phyloP scores from a whole-genome alignment of 2,113 vertebrate species.

The Corvus moneduloides region DNA sequence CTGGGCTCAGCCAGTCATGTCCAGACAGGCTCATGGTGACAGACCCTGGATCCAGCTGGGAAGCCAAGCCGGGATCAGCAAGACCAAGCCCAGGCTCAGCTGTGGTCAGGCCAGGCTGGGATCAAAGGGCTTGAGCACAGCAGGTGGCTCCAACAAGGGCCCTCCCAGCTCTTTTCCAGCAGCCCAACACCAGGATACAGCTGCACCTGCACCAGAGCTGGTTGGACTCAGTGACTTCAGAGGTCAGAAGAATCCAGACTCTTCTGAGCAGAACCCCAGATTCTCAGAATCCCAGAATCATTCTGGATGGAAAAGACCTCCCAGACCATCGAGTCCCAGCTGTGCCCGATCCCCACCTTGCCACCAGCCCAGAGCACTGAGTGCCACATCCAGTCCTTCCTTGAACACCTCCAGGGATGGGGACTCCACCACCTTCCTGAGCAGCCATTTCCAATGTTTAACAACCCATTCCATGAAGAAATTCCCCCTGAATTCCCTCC shows the following conservation, averaged over 20 bases:
- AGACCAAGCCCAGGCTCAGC: background rate
- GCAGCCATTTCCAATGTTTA: background rate
- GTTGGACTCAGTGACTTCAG: too few species aligned
- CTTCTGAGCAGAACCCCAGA: background rate
- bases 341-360: background rate
- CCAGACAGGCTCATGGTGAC: background rate
- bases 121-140: background rate
- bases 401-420: background rate
- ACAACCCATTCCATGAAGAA: background rate
- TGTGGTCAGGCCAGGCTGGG: background rate
- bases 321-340: rapidly evolving
- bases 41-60: too few species aligned
- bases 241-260: too few species aligned
- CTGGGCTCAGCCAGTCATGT: background rate
- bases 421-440: background rate
- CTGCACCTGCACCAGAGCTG: background rate
- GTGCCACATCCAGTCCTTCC: rapidly evolving
- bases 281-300: background rate
- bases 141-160: background rate
- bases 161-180: background rate
- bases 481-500: background rate
- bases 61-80: background rate
- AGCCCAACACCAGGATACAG: background rate
- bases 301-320: background rate
- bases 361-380: background rate